Evolutionary conservation across 2,113 vertebrate species (phyloP).

Genomic region (Myotis brandtii): DNA sequence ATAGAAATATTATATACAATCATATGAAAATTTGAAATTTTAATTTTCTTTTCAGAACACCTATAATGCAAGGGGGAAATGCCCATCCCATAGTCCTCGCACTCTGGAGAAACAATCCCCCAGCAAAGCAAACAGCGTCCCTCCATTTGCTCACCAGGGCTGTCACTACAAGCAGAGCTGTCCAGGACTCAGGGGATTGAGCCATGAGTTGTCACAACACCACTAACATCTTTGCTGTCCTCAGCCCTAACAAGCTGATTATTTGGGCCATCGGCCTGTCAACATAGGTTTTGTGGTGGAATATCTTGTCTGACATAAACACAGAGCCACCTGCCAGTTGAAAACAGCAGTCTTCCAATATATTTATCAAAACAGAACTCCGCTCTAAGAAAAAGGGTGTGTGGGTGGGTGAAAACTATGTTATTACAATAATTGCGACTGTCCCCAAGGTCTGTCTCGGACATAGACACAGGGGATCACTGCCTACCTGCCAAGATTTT

Average conservation of each 20-base stretch:
- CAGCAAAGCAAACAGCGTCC: neutral
- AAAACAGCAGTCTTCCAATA: neutral
- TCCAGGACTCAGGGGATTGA: neutral
- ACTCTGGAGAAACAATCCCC: neutral
- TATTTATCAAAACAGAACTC: neutral
- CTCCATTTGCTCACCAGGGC: neutral
- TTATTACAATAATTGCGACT: neutral
- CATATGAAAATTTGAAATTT: neutral
- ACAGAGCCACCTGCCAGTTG: neutral
- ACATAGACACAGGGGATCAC: neutral
- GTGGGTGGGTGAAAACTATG: neutral
- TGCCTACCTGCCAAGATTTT: neutral
- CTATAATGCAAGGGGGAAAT: fast-evolving
- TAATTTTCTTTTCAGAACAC: neutral
- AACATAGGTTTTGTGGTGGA: neutral
- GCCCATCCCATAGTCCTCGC: fast-evolving
- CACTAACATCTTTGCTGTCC: neutral
- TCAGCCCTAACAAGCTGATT: neutral
- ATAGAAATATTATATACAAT: neutral
- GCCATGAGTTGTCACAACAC: neutral
- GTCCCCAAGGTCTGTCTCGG: neutral
- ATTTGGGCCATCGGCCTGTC: neutral
- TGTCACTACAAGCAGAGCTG: neutral
- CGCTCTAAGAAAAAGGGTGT: neutral
- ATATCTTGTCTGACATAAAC: conserved; percentile 36